These are phyloP conservation scores for Aphidoletes aphidimyza DNA, from an alignment of 2,888 invertebrate genomes.

Conservation along the genomic window DNA sequence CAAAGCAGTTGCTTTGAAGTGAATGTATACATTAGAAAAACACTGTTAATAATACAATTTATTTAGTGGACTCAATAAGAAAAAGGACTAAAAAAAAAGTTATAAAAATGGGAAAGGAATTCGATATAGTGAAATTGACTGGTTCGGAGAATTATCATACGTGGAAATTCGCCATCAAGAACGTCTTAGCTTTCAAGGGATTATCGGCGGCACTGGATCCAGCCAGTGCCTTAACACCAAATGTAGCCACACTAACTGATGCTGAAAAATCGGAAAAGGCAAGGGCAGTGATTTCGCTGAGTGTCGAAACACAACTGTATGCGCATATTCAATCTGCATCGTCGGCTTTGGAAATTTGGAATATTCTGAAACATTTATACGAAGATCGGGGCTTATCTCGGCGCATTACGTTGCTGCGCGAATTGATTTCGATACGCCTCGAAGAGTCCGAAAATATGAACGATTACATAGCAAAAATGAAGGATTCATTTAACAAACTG, in stretches of 20 bases:
- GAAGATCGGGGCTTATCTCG: neutral
- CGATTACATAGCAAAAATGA: neutral
- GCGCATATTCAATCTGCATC: neutral
- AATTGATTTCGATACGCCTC: neutral
- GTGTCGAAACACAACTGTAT: neutral
- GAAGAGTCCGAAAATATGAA: conserved; percentile 9
- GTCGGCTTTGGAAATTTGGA: neutral
- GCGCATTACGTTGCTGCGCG: neutral
- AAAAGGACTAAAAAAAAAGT: too few species aligned
- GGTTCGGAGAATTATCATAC: neutral
- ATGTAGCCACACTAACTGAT: neutral
- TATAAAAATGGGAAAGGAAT: neutral
- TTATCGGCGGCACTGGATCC: neutral
- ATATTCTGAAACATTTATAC: neutral
- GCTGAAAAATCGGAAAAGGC: neutral
- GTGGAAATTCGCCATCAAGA: neutral
- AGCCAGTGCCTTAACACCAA: neutral
- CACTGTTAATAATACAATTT: too few species aligned
- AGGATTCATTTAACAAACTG: neutral
- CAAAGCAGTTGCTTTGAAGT: too few species aligned
- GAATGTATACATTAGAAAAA: too few species aligned
- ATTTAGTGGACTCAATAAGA: too few species aligned
- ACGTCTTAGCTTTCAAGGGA: neutral
- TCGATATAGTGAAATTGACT: neutral
- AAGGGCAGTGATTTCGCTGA: neutral